Evolutionary conservation across 2,113 vertebrate species (phyloP).

Genomic region (Macroglossus sobrinus): DNA sequence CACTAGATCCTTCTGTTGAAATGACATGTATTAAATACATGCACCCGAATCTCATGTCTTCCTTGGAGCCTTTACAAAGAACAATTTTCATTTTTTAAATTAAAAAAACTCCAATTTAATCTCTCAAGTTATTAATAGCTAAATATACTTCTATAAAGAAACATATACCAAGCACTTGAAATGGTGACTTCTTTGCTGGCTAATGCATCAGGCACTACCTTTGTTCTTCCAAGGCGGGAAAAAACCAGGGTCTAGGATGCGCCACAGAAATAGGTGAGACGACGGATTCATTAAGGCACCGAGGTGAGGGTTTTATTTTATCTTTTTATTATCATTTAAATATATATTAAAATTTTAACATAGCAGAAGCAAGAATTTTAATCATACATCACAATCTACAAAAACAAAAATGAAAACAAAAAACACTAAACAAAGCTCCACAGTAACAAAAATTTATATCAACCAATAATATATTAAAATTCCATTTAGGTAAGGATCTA

Average conservation of each 20-base stretch:
- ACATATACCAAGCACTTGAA: neutral
- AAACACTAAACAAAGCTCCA: neutral
- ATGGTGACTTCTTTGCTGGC: neutral
- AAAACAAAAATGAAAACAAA: neutral
- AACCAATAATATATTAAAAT: conserved; percentile 37
- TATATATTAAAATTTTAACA: conserved; percentile 57
- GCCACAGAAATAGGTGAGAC: neutral
- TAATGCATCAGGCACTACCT: fast-evolving
- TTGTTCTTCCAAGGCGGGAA: no score
- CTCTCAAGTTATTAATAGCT: neutral
- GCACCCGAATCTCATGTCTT: neutral
- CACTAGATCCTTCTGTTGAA: neutral
- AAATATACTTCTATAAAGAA: neutral
- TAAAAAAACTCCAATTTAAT: neutral
- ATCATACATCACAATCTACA: neutral
- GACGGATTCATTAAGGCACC: neutral
- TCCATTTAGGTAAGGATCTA: neutral
- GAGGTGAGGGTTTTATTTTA: neutral
- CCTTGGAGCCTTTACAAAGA: neutral
- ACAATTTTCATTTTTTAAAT: neutral
- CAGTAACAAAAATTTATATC: conserved; percentile 16
- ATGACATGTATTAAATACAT: neutral
- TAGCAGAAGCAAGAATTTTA: conserved; percentile 41
- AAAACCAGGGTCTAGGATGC: neutral
- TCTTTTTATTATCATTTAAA: conserved; percentile 63